Evolutionary conservation across 2,113 vertebrate species (phyloP), one percentile per base, ranked within the genome.

Genomic region (Eptatretus burgeri): DNA sequence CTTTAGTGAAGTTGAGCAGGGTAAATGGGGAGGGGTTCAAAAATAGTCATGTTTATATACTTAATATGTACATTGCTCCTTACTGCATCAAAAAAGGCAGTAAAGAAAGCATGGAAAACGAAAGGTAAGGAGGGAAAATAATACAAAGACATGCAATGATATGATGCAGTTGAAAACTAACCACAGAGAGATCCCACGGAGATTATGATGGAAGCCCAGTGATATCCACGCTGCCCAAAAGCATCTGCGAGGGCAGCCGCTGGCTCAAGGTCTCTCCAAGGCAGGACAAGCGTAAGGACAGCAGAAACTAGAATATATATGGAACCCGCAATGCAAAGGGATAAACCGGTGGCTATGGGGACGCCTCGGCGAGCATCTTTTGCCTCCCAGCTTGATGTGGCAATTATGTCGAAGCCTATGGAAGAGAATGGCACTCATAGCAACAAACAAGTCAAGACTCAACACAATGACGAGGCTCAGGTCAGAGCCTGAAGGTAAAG

Each of bases 201-300:
- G 71, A 96, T 85, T 10, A 95, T 71, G 69, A 86, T 73, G 64
- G 86, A 85, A 16, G 88, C 91, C 85, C 88, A 95, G 66, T 81
- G 72, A 1, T 93, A 95, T 49, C 88, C 91, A 12, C 86, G 78
- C 64, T 80, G 77, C 73, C 82, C 89, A 71, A 96, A 96, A 0
- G 87, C 91, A 11, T 95, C 87, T 0, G 86, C 78, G 14, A 95
- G 76, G 1, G 87, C 86, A 0, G 88, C 88, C 69, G 88, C 82
- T 0, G 88, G 85, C 69, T 88, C 78, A 67, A 96, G 73, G 0
- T 81, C 74, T 67, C 82, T 77, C 91, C 91, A 95, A 65, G 91
- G 91, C 41, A 94, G 82, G 74, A 96, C 84, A 51, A 96, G 74
- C 0, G 91, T 96, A 65, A 96, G 75, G 65, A 91, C 91, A 1